Percentiles rank a stretch among this genome's conserved stretches.
phyloP scores from a whole-genome alignment of 2,888 invertebrate species.

The Trichacis sp. region DNA sequence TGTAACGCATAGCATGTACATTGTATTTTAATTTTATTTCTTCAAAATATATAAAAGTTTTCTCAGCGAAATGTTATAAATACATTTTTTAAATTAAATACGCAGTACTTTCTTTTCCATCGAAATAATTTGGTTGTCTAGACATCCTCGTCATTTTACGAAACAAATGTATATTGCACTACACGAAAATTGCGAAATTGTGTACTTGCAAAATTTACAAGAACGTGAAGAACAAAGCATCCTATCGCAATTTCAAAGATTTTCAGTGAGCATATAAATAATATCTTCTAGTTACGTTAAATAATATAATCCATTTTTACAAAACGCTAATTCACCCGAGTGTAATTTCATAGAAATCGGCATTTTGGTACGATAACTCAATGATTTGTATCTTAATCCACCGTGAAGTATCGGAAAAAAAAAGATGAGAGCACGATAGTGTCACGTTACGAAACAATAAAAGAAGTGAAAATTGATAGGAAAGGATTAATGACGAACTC shows the following conservation, averaged over 20 bases:
- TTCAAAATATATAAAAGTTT: too few species aligned
- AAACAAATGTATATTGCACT: slow-evolving; percentile 1
- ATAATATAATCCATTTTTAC: not conserved
- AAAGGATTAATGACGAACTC: slow-evolving; percentile 35
- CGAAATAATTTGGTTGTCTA: slow-evolving; percentile 1
- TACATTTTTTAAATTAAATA: not conserved
- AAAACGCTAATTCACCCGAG: not conserved
- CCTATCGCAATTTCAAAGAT: too few species aligned
- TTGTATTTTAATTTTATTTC: slow-evolving; percentile 25
- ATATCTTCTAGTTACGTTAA: not conserved
- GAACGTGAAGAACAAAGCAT: too few species aligned
- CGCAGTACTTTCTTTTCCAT: not conserved
- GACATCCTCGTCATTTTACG: not conserved
- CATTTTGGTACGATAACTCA: too few species aligned
- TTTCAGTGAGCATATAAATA: too few species aligned
- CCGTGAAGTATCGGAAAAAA: not conserved
- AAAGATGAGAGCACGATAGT: slow-evolving; percentile 8
- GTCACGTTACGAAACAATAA: slow-evolving; percentile 15
- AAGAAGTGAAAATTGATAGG: slow-evolving; percentile 26
- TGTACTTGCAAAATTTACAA: too few species aligned
- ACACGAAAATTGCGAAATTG: not conserved
- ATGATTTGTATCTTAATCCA: slow-evolving; percentile 3
- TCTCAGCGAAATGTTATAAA: too few species aligned
- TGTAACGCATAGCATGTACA: slow-evolving; percentile 30
- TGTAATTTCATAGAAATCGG: too few species aligned